phyloP scores from a whole-genome alignment of 2,888 invertebrate species.

The Platynereis dumerilii region DNA sequence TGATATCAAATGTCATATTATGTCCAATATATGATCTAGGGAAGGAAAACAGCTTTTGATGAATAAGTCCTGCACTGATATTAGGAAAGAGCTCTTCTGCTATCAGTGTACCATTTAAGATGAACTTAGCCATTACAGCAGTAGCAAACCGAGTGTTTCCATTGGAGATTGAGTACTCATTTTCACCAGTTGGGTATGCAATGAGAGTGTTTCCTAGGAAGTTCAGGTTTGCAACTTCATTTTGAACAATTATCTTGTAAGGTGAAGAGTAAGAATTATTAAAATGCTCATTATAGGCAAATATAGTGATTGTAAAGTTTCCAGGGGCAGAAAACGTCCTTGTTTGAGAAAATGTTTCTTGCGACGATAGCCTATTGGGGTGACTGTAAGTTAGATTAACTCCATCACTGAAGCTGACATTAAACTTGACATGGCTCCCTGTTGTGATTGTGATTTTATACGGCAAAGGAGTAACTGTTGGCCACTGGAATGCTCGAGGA shows the following conservation, averaged over 20 bases:
- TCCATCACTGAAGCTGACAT: not conserved
- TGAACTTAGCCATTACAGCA: not conserved
- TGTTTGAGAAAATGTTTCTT: not conserved
- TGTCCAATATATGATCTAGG: slow-evolving; percentile 1
- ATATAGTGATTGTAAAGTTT: not conserved
- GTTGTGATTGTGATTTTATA: not conserved
- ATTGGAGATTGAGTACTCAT: not conserved
- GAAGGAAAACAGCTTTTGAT: not conserved
- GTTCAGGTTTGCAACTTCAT: not conserved
- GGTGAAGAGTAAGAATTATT: not conserved
- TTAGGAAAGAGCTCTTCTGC: not conserved
- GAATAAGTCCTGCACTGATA: not conserved
- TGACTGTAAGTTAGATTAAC: not conserved
- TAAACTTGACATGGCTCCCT: slow-evolving; percentile 1
- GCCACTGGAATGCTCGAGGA: not conserved
- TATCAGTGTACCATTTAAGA: no score
- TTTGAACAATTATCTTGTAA: not conserved
- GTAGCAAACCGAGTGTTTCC: not conserved
- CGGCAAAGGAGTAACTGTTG: not conserved
- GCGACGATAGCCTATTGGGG: not conserved
- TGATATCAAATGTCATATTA: not conserved
- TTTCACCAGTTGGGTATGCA: not conserved
- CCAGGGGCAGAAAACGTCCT: not conserved
- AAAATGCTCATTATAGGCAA: slow-evolving; percentile 4
- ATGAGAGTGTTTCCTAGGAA: not conserved